Evolutionary conservation across 2,888 invertebrate genomes (phyloP).

Genomic region (Lycocerus yunnanus): DNA sequence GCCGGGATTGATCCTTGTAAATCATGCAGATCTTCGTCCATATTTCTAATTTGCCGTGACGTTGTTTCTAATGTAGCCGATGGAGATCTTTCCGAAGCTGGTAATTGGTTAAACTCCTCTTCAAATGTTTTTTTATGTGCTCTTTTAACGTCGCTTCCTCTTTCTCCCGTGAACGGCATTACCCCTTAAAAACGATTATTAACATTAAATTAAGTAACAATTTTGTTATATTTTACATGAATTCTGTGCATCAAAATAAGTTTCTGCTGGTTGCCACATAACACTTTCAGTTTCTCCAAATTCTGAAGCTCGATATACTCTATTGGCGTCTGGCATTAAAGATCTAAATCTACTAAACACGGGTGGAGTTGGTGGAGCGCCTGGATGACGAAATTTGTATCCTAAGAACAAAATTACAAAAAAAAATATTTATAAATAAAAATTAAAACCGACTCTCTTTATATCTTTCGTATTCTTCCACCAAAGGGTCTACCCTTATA

Average conservation of each 20-base stretch:
- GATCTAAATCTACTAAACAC: constrained; percentile 35
- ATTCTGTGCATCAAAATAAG: constrained; percentile 16
- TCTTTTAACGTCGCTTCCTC: constrained; percentile 8
- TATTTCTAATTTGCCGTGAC: constrained; percentile 9
- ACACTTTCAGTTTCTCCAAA: constrained; percentile 33
- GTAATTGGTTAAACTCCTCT: background rate
- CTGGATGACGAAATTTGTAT: constrained; percentile 28
- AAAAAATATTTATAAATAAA: background rate
- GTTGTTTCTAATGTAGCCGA: constrained; percentile 8
- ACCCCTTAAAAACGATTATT: constrained; percentile 6
- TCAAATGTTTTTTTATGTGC: constrained; percentile 1
- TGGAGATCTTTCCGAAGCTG: constrained; percentile 5
- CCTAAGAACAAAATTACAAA: constrained; percentile 7
- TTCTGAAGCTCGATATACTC: constrained; percentile 28
- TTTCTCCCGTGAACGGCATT: constrained; percentile 6
- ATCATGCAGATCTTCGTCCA: constrained; percentile 12
- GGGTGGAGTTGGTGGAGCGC: constrained; percentile 39
- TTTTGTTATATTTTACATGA: background rate
- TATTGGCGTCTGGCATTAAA: constrained; percentile 2
- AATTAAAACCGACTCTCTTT: background rate
- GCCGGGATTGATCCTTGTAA: constrained; percentile 25
- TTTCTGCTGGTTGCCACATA: constrained; percentile 29
- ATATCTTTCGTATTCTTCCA: constrained; percentile 4
- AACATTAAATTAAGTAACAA: background rate
- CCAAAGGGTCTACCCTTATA: background rate